Percentiles rank a stretch among this genome's conserved stretches.
These are phyloP conservation scores for Rhineura floridana DNA, from an alignment of 2,113 vertebrate genomes.

Conservation along the genomic window DNA sequence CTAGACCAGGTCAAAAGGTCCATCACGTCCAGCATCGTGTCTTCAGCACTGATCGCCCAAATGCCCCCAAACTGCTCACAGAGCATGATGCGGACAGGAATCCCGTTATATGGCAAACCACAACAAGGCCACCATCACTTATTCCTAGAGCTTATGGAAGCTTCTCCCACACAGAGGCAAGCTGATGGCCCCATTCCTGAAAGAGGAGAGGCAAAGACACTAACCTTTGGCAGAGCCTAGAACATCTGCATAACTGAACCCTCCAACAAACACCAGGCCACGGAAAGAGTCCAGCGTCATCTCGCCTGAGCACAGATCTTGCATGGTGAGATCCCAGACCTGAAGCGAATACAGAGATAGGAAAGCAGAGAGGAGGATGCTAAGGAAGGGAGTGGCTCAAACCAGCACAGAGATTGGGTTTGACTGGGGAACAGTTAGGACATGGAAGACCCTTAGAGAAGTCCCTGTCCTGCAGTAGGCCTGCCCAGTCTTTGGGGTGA, in stretches of 20 bases:
- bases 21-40: not conserved
- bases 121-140: not conserved
- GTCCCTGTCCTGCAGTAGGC: not conserved
- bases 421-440: no score
- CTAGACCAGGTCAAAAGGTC: not conserved
- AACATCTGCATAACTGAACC: slow-evolving; percentile 92
- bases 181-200: not conserved
- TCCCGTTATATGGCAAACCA: not conserved
- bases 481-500: no score
- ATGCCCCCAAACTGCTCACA: not conserved
- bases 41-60: not conserved
- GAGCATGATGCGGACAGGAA: not conserved
- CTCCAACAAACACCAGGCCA: slow-evolving; percentile 89
- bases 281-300: slow-evolving; percentile 82
- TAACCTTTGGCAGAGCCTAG: slow-evolving; percentile 92
- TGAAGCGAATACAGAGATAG: slow-evolving; percentile 31
- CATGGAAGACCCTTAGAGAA: not conserved
- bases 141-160: not conserved
- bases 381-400: not conserved
- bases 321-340: slow-evolving; percentile 96
- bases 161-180: not conserved
- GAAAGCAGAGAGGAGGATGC: not conserved
- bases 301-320: slow-evolving; percentile 85
- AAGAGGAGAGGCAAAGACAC: not conserved
- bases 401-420: not conserved